Conservation (phyloP, 2,888 invertebrate species). For the Coecobrya sp. region DNA sequence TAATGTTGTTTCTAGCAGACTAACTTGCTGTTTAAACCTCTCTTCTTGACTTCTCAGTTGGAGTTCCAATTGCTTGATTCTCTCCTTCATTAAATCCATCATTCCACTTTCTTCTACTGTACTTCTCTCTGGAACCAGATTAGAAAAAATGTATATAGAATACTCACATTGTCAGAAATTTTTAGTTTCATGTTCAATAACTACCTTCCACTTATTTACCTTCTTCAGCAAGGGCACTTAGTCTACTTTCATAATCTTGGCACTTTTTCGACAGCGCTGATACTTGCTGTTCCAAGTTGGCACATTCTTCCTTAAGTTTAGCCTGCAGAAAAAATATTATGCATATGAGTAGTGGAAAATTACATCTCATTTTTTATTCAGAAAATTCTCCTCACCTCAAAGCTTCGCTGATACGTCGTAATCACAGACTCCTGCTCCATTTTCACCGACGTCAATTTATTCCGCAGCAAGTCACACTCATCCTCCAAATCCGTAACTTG, state of each 20-base stretch:
- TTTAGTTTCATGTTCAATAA: no score
- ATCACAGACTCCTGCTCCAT: slow-evolving; percentile 82
- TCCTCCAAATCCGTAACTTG: slow-evolving; percentile 92
- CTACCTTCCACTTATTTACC: slow-evolving; percentile 56
- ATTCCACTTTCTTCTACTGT: slow-evolving; percentile 83
- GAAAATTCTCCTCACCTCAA: slow-evolving; percentile 68
- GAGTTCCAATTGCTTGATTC: slow-evolving; percentile 87
- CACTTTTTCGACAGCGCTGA: slow-evolving; percentile 84
- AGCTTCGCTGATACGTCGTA: slow-evolving; percentile 81
- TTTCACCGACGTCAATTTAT: slow-evolving; percentile 86
- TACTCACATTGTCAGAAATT: no score
- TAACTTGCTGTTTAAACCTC: slow-evolving; percentile 77
- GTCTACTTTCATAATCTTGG: slow-evolving; percentile 84
- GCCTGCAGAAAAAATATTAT: slow-evolving; percentile 41
- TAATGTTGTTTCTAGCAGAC: slow-evolving; percentile 88
- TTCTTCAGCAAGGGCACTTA: slow-evolving; percentile 84
- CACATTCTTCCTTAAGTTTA: slow-evolving; percentile 83
- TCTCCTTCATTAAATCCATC: slow-evolving; percentile 80
- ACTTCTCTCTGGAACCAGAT: slow-evolving; percentile 75
- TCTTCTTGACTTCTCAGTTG: slow-evolving; percentile 84
- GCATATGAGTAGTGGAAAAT: no score
- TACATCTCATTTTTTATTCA: no score
- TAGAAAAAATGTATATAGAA: background rate
- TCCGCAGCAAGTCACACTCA: slow-evolving; percentile 90
- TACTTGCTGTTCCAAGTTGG: slow-evolving; percentile 84